phyloP scores from a whole-genome alignment of 2,888 invertebrate species.

The Aelia acuminata region DNA sequence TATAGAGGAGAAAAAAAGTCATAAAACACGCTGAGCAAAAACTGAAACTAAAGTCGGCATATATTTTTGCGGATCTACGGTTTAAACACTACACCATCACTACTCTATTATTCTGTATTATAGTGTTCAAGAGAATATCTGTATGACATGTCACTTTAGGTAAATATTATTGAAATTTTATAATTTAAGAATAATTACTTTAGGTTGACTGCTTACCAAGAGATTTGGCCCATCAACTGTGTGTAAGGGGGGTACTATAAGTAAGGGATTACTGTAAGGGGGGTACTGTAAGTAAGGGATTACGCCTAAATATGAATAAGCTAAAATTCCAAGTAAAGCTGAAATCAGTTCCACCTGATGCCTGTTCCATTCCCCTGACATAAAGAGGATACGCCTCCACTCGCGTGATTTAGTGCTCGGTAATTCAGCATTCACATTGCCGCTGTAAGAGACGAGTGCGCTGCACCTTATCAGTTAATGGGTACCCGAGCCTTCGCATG shows the following conservation, averaged over 20 bases:
- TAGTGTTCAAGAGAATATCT: no score
- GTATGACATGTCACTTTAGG: no score
- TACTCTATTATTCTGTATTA: no score
- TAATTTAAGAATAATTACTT: neutral
- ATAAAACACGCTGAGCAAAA: no score
- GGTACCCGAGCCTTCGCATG: neutral
- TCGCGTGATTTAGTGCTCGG: neutral
- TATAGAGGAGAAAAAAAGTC: no score
- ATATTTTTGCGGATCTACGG: no score
- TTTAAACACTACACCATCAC: no score
- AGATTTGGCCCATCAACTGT: neutral
- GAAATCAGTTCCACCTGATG: neutral
- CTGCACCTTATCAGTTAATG: neutral
- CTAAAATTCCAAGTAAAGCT: neutral
- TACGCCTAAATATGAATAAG: neutral
- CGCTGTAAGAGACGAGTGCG: neutral
- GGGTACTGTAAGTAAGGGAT: no score
- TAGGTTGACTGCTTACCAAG: no score
- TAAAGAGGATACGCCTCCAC: neutral
- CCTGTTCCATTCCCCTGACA: neutral
- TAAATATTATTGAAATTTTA: no score
- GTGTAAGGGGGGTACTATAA: no score
- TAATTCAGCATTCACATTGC: slow-evolving; percentile 21
- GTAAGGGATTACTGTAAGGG: neutral
- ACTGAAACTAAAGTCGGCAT: no score